A percentile compares a stretch with the other conserved stretches of the same genome.
phyloP scores from a whole-genome alignment of 1,140 invertebrate genomes.

The Phenacoccus solenopsis region DNA sequence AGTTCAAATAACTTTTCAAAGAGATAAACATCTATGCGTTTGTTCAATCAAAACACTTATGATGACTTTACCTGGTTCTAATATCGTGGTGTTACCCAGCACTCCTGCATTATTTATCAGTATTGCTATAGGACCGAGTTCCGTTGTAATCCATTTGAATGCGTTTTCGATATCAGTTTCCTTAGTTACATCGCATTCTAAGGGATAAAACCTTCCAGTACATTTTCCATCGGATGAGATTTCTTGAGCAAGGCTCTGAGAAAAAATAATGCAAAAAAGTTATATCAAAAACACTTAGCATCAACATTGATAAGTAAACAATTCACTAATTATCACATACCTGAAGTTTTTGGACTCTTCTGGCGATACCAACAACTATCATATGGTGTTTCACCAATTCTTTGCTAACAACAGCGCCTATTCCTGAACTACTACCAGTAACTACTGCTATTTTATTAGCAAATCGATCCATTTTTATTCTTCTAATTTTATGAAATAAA shows the following conservation, averaged over 20 bases:
- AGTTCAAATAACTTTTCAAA: no score
- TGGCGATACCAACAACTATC: conserved; percentile 45
- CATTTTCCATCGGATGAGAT: background rate
- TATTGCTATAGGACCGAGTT: conserved; percentile 18
- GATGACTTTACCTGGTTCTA: no score
- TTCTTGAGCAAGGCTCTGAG: background rate
- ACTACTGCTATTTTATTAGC: conserved; percentile 45
- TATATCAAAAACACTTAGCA: background rate
- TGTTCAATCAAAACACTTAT: no score
- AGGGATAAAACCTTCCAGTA: conserved; percentile 11
- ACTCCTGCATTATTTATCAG: conserved; percentile 21
- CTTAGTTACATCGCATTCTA: conserved; percentile 9
- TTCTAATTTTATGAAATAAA: no score
- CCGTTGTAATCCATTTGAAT: conserved; percentile 20
- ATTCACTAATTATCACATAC: conserved; percentile 26
- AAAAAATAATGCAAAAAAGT: background rate
- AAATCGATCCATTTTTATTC: conserved; percentile 43
- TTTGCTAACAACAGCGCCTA: conserved; percentile 40
- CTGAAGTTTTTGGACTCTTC: conserved; percentile 39
- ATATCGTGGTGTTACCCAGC: no score
- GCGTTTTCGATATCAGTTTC: conserved; percentile 13
- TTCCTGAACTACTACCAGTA: conserved; percentile 48
- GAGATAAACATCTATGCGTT: no score
- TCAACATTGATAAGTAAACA: background rate
- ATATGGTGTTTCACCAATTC: conserved; percentile 40